phyloP scores from a whole-genome alignment of 2,797 vertebrate genomes.

The Anableps anableps region DNA sequence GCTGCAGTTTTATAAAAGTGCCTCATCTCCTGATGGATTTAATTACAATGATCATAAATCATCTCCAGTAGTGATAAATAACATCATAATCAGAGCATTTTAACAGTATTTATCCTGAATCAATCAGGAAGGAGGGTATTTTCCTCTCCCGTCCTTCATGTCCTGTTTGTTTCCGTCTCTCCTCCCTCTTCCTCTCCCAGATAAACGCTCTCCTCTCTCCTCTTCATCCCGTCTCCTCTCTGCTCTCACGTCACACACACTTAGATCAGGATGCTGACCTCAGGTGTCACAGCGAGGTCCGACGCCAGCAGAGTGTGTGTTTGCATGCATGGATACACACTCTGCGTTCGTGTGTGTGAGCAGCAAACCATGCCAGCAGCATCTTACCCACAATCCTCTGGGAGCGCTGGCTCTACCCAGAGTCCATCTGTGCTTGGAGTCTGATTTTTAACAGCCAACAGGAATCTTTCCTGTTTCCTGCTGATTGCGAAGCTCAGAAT shows the following conservation, averaged over 20 bases:
- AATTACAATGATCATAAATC: neutral
- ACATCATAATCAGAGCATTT: neutral
- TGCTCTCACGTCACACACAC: conserved; percentile 42
- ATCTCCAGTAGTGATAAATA: neutral
- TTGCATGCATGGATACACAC: conserved; percentile 45
- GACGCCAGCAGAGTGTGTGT: conserved; percentile 24
- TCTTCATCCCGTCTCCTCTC: neutral
- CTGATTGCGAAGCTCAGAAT: neutral
- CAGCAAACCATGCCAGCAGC: conserved; percentile 47
- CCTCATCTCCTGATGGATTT: neutral
- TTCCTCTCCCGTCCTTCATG: neutral
- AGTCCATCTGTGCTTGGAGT: conserved; percentile 65
- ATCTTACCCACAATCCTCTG: conserved; percentile 65
- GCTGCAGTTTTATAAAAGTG: neutral
- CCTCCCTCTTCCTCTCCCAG: neutral
- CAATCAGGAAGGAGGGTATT: neutral
- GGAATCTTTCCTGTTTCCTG: neutral
- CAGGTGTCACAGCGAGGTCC: conserved; percentile 52
- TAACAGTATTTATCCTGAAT: neutral
- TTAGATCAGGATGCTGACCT: conserved; percentile 64
- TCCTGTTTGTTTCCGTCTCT: neutral
- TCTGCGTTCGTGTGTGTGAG: conserved; percentile 13
- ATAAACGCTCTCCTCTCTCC: neutral
- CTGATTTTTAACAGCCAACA: neutral
- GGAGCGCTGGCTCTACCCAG: conserved; percentile 57